phyloP scores from a whole-genome alignment of 2,888 invertebrate species.

The Megastigmus dorsalis region DNA sequence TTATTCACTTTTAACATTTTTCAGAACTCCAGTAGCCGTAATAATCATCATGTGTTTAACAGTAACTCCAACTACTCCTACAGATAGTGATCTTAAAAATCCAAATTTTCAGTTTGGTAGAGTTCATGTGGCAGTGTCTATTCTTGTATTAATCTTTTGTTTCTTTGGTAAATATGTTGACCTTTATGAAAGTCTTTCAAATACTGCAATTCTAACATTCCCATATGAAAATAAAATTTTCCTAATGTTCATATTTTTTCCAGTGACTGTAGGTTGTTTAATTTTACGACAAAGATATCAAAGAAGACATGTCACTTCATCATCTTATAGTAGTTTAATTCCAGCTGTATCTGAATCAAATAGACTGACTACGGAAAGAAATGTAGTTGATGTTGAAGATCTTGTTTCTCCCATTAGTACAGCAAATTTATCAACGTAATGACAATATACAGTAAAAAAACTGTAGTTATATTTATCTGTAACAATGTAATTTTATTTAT shows the following conservation, averaged over 20 bases:
- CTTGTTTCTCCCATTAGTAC: conserved; percentile 61
- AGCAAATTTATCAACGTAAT: conserved; percentile 49
- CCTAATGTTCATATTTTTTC: conserved; percentile 41
- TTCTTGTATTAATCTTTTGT: conserved; percentile 85
- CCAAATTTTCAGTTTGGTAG: conserved; percentile 87
- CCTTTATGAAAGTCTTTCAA: too few species aligned
- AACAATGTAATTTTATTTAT: background rate
- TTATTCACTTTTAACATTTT: conserved; percentile 64
- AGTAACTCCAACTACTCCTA: conserved; percentile 74
- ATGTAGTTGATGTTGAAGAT: conserved; percentile 72
- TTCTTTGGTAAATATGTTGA: conserved; percentile 83
- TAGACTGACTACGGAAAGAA: conserved; percentile 55
- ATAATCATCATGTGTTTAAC: conserved; percentile 80
- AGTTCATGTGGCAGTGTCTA: conserved; percentile 85
- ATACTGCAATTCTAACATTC: background rate
- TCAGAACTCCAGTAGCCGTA: conserved; percentile 81
- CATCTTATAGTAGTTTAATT: conserved; percentile 60
- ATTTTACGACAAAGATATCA: conserved; percentile 89
- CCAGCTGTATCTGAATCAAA: conserved; percentile 44
- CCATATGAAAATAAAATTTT: background rate
- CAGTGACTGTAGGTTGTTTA: conserved; percentile 87
- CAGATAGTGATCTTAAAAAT: conserved; percentile 79
- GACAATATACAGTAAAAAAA: background rate
- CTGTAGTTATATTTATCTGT: background rate
- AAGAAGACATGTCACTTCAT: conserved; percentile 76